Evolutionary conservation across 2,113 vertebrate species (phyloP).

Genomic region (Falcunculus frontatus): DNA sequence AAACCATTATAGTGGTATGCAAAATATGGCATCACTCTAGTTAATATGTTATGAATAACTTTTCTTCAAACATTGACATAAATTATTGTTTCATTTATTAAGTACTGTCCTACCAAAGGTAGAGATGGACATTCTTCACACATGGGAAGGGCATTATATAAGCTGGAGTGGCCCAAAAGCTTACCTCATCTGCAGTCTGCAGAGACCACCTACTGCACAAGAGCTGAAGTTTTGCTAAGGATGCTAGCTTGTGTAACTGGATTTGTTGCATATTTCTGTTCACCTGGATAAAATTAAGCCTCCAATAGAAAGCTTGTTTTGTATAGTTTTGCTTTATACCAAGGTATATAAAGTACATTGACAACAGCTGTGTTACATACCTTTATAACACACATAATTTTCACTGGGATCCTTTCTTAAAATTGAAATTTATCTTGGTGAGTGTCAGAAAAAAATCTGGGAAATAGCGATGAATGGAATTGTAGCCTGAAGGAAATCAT

Average conservation of each 20-base stretch:
- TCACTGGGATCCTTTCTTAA: background rate
- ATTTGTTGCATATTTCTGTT: background rate
- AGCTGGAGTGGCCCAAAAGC: background rate
- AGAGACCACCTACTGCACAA: background rate
- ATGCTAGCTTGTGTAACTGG: background rate
- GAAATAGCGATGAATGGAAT: background rate
- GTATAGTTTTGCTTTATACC: background rate
- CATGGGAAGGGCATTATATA: background rate
- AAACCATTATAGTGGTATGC: background rate
- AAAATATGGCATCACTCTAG: background rate
- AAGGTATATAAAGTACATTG: background rate
- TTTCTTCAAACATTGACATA: background rate
- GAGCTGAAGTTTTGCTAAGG: background rate
- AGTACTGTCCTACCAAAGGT: background rate
- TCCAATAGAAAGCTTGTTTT: background rate
- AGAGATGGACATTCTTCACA: background rate
- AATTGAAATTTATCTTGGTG: conserved; percentile 3
- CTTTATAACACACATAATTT: background rate
- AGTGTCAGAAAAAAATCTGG: background rate
- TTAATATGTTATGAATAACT: background rate
- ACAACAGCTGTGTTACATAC: background rate
- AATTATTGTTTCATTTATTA: background rate
- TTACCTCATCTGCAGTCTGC: background rate
- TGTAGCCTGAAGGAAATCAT: conserved; percentile 2
- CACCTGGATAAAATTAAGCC: background rate